Percentiles rank a stretch among this genome's conserved stretches.
Evolutionary conservation across 2,113 vertebrate genomes (phyloP).

Genomic region (Scopus umbretta): DNA sequence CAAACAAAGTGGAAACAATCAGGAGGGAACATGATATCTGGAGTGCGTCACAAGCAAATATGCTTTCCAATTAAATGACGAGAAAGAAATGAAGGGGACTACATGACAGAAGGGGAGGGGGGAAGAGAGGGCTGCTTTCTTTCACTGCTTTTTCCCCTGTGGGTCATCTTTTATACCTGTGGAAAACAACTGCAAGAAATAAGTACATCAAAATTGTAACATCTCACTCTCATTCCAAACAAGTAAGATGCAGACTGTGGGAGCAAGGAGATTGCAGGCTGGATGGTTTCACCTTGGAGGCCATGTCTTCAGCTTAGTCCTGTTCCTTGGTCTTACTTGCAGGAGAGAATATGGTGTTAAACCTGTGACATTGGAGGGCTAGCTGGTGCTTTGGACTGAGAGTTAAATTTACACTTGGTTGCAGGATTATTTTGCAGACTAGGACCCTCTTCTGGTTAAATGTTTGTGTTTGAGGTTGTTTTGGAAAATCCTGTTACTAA

Average conservation of each 20-base stretch:
- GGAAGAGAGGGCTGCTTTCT: background rate
- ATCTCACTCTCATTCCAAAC: background rate
- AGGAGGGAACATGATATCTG: constrained; percentile 36
- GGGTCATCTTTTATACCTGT: background rate
- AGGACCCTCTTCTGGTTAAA: background rate
- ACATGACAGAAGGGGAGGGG: background rate
- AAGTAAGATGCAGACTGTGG: background rate
- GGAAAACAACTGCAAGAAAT: background rate
- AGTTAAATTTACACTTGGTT: background rate
- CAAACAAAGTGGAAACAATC: constrained; percentile 42
- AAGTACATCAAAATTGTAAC: background rate
- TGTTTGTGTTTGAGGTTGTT: background rate
- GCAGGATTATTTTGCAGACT: background rate
- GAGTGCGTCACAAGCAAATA: constrained; percentile 48
- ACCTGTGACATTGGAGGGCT: background rate
- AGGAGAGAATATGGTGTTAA: background rate
- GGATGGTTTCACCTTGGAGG: background rate
- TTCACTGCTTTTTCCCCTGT: background rate
- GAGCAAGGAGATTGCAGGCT: background rate
- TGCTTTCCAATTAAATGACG: constrained; percentile 10
- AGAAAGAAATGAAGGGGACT: background rate
- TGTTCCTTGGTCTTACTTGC: background rate
- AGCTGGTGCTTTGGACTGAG: background rate
- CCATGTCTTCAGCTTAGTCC: background rate
- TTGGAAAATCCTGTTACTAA: background rate